phyloP scores from a whole-genome alignment of 2,888 invertebrate genomes.

The Caenorhabditis sp. region DNA sequence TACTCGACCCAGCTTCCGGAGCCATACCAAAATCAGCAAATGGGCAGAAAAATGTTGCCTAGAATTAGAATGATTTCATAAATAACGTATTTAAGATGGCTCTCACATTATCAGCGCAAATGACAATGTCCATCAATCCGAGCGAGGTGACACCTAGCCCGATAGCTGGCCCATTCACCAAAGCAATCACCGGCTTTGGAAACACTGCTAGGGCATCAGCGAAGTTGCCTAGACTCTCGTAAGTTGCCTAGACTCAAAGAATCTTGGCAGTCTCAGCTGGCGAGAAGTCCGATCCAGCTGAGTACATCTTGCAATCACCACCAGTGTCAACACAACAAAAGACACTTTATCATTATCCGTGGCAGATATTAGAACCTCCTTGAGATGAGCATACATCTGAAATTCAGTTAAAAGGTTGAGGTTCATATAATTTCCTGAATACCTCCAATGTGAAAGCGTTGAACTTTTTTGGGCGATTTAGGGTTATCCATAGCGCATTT shows the following conservation, averaged over 20 bases:
- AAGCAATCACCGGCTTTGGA: conserved; percentile 85
- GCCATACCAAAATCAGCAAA: conserved; percentile 57
- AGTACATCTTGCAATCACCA: conserved; percentile 80
- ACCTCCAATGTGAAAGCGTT: conserved; percentile 61
- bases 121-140: conserved; percentile 86
- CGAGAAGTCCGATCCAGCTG: conserved; percentile 83
- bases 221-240: conserved; percentile 30
- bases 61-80: not conserved
- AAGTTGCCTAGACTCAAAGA: not conserved
- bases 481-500: conserved; percentile 49
- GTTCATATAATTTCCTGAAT: too few relatives aligned
- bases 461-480: conserved; percentile 65
- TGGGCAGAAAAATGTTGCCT: conserved; percentile 60
- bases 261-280: conserved; percentile 37
- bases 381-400: conserved; percentile 79
- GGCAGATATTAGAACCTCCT: conserved; percentile 78
- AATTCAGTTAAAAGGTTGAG: conserved; percentile 6
- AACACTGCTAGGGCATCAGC: conserved; percentile 83
- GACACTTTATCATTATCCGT: conserved; percentile 78
- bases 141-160: conserved; percentile 88
- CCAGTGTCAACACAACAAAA: conserved; percentile 81
- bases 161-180: conserved; percentile 92
- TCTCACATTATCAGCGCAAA: conserved; percentile 81
- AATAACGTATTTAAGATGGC: not conserved
- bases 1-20: conserved; percentile 59